A percentile compares a stretch with the other conserved stretches of the same genome.
phyloP scores from a whole-genome alignment of 2,113 vertebrate species.

The Percina caprodes region DNA sequence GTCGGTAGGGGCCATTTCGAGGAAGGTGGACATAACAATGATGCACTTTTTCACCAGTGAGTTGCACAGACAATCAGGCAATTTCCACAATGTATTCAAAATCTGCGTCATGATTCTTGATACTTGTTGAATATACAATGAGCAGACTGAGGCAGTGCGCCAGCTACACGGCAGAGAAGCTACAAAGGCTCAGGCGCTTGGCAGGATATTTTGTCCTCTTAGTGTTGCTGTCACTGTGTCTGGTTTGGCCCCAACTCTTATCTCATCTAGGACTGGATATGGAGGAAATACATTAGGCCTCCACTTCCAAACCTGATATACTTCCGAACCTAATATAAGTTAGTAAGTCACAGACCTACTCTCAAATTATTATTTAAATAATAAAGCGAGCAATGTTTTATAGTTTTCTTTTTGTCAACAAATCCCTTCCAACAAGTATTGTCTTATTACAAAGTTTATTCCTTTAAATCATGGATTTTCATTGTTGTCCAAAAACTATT shows the following conservation, averaged over 20 bases:
- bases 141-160: slow-evolving; percentile 15
- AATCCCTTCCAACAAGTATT: not conserved
- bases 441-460: no score
- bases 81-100: slow-evolving; percentile 40
- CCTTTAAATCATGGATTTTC: not conserved
- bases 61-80: slow-evolving; percentile 18
- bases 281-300: slow-evolving; percentile 27
- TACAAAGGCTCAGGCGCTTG: slow-evolving; percentile 25
- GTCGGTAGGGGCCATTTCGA: slow-evolving; percentile 57
- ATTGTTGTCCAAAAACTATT: not conserved
- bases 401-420: not conserved
- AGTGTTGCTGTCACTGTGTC: slow-evolving; percentile 21
- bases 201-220: slow-evolving; percentile 27
- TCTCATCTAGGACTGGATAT: slow-evolving; percentile 29
- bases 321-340: no score
- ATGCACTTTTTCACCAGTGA: slow-evolving; percentile 53
- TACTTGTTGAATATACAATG: slow-evolving; percentile 15
- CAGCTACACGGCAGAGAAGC: slow-evolving; percentile 12
- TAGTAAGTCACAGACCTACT: not conserved
- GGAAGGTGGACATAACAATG: slow-evolving; percentile 60
- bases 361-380: not conserved
- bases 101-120: slow-evolving; percentile 43
- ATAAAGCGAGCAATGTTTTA: not conserved
- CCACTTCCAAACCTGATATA: slow-evolving; percentile 13
- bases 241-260: slow-evolving; percentile 21